Evolutionary conservation across 2,888 invertebrate species (phyloP), one percentile per base, ranked within the genome.

Genomic region (Cistogaster globosa): DNA sequence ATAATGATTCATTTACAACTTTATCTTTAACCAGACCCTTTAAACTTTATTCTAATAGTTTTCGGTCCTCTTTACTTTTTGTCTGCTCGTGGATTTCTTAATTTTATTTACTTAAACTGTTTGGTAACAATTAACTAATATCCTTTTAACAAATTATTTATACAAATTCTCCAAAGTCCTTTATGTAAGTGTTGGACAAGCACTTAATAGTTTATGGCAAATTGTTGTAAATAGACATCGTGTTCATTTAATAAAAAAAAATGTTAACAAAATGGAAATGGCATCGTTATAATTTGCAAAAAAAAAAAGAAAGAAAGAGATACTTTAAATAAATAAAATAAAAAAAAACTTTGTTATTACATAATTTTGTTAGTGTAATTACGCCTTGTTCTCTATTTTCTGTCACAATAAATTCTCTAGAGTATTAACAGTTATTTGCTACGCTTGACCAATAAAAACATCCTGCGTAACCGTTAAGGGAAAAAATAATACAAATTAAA

Each of bases 371-470:
- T 53, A 65, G 68, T 51, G 42, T 60, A 57, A 51, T 58, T 55
- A 22, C 14, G 68, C 16, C 42, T 53, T 69, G 71, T 20, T 62
- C 3, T 12, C 32, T 12, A 20, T 65, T 51, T 62, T 14, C 38
- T 18, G 22, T 3, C 22, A 55, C 26, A 65, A 69, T 58, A 78
- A 78, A 86, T 84, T 69, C 86, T 76, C 84, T 58, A 82, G 81
- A 76, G 83, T 74, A 86, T 86, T 85, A 85, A 86, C 82, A 86
- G 82, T 86, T 87, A 83, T 85, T 72, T 81, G 83, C 81, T 84
- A 62, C 74, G 82, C 79, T 77, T 84, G 85, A 81, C 78, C 83
- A 76, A 86, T 12, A 85, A 71, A 60, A 45, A 22, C 1, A 58
- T 3, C 4, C 20, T 48, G 36, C 7, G 22, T 45, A 36, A 51